Conservation (phyloP, 2,113 vertebrate genomes). For the Ahaetulla prasina region DNA sequence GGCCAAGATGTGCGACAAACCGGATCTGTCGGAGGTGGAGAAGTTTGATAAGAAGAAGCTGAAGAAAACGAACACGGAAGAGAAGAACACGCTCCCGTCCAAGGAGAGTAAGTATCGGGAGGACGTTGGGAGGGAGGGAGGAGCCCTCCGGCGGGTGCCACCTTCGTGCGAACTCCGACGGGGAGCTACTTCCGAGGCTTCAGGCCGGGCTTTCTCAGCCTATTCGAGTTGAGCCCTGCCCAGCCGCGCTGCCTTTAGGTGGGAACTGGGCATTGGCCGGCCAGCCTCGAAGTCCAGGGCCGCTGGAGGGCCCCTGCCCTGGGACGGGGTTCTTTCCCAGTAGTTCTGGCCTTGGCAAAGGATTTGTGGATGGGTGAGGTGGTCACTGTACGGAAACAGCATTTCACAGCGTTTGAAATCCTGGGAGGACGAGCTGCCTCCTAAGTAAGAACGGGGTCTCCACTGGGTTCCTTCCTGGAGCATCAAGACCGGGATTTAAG, state of each 20-base stretch:
- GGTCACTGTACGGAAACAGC: background rate
- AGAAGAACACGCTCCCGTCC: constrained; percentile 77
- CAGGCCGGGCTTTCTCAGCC: background rate
- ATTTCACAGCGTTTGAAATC: background rate
- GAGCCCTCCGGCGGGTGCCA: background rate
- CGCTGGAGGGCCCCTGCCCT: background rate
- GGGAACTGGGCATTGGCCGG: background rate
- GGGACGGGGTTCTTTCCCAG: no score
- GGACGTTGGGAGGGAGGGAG: no score
- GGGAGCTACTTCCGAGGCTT: background rate
- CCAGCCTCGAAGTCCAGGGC: background rate
- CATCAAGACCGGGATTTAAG: rapidly evolving
- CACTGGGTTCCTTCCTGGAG: background rate
- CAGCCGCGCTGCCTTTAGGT: rapidly evolving
- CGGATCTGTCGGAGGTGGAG: constrained; percentile 82
- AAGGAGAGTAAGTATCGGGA: constrained; percentile 71
- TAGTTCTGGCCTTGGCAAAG: background rate
- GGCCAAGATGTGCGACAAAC: constrained; percentile 85
- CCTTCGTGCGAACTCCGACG: rapidly evolving
- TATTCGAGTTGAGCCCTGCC: background rate
- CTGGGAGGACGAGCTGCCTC: background rate
- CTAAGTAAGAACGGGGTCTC: background rate
- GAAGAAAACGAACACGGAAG: constrained; percentile 73
- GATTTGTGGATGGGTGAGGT: rapidly evolving
- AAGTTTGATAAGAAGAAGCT: constrained; percentile 76